Percentiles rank a stretch among this genome's conserved stretches.
Conservation (phyloP, 2,888 invertebrate species). For the Melitaea athalia region DNA sequence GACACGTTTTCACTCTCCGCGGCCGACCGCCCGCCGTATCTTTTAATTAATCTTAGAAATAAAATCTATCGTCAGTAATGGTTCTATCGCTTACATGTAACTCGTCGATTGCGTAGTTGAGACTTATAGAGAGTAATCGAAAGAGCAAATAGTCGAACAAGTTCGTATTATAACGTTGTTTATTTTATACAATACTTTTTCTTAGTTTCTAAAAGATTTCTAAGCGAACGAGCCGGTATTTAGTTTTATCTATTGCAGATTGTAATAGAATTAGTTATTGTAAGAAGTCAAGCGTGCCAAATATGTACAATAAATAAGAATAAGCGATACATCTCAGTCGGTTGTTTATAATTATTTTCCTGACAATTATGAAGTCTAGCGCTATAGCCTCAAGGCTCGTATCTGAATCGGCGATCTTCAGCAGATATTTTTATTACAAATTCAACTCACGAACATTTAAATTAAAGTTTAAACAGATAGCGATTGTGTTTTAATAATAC, state of each 20-base stretch:
- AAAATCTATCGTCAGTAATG: constrained; percentile 70
- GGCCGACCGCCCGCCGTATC: constrained; percentile 61
- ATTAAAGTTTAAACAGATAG: constrained; percentile 62
- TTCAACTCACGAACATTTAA: constrained; percentile 54
- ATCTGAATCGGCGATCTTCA: constrained; percentile 52
- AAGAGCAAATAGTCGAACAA: constrained; percentile 38
- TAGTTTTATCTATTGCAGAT: too few relatives aligned
- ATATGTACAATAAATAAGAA: constrained; percentile 2
- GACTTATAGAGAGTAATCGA: constrained; percentile 44
- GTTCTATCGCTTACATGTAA: constrained; percentile 60
- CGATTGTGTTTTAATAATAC: constrained; percentile 63
- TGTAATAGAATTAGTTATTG: background rate
- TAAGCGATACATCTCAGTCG: constrained; percentile 15
- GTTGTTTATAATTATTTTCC: constrained; percentile 19
- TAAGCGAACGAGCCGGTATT: too few relatives aligned
- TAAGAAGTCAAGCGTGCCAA: background rate
- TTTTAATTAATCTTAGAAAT: constrained; percentile 79
- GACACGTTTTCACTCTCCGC: constrained; percentile 71
- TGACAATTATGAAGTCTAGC: constrained; percentile 28
- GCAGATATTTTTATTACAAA: constrained; percentile 55
- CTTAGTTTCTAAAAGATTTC: background rate
- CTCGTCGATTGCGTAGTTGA: constrained; percentile 54
- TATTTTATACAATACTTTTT: constrained; percentile 7
- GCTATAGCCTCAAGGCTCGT: constrained; percentile 27
- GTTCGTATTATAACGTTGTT: constrained; percentile 24